These are phyloP conservation scores for Phalera bucephala DNA, from an alignment of 2,888 invertebrate genomes.

Conservation along the genomic window DNA sequence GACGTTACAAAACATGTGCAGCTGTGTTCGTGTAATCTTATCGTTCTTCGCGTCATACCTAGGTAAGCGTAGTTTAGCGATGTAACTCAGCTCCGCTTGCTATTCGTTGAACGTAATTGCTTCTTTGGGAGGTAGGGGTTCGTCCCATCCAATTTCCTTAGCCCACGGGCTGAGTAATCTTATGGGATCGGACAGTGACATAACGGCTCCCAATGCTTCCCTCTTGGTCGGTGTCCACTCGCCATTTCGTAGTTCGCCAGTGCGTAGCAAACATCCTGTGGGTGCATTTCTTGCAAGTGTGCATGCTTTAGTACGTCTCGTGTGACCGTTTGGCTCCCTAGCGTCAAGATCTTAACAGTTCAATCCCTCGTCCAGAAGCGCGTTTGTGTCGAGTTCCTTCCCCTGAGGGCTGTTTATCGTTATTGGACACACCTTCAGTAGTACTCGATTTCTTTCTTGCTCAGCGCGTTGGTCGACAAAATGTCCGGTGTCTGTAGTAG, in stretches of 20 bases:
- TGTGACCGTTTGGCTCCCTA: not conserved
- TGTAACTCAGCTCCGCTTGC: no score
- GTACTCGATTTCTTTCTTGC: not conserved
- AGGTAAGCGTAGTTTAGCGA: conserved; percentile 2
- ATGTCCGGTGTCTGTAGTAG: not conserved
- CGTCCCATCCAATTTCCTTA: not conserved
- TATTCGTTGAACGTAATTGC: no score
- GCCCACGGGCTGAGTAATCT: not conserved
- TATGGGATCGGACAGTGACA: conserved; percentile 1
- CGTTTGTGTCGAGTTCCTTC: conserved; percentile 1
- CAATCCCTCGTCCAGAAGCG: conserved; percentile 14
- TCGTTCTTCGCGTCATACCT: conserved; percentile 2
- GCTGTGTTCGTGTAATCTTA: no score
- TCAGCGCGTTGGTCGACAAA: no score
- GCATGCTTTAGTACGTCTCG: not conserved
- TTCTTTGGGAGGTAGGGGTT: conserved; percentile 1
- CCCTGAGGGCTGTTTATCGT: conserved; percentile 8
- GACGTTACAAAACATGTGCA: conserved; percentile 29
- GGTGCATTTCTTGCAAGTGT: not conserved
- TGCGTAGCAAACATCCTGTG: not conserved
- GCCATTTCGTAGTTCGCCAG: not conserved
- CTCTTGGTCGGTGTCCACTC: not conserved
- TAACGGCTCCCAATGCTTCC: conserved; percentile 1
- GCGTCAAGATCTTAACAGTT: conserved; percentile 1
- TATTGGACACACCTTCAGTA: conserved; percentile 7